Evolutionary conservation across 2,797 vertebrate species (phyloP).

Genomic region (Gymnoscopelus braueri): DNA sequence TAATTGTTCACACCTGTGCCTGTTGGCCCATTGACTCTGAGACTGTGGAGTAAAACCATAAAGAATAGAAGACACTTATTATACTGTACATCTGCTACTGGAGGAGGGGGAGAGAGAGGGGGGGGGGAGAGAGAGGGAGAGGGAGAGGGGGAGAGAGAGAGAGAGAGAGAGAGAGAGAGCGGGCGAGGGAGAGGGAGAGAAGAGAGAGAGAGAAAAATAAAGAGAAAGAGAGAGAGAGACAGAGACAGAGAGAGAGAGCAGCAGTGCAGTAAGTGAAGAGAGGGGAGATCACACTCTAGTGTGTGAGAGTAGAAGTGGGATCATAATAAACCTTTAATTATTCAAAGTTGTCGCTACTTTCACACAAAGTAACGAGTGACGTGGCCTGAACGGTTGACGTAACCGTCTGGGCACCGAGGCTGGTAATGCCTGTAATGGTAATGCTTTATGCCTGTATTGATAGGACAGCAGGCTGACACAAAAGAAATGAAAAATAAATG

Average conservation of each 20-base stretch:
- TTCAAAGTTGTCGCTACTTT: too few species aligned
- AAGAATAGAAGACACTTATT: conserved; percentile 37
- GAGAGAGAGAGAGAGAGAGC: conserved; percentile 5
- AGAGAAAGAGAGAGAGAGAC: conserved; percentile 24
- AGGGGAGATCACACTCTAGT: too few species aligned
- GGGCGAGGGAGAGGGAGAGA: conserved; percentile 27
- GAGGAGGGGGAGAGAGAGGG: conserved; percentile 12
- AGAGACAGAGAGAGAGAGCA: conserved; percentile 37
- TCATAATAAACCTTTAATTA: too few species aligned
- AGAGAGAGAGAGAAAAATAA: conserved; percentile 17
- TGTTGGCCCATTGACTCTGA: conserved; percentile 59
- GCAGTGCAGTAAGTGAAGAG: background rate
- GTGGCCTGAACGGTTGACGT: too few species aligned
- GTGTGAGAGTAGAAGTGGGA: too few species aligned
- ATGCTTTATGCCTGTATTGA: too few species aligned
- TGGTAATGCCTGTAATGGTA: too few species aligned
- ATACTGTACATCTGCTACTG: too few species aligned
- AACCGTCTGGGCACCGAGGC: too few species aligned
- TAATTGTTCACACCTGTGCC: conserved; percentile 78
- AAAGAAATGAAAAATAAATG: too few species aligned
- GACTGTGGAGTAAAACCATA: conserved; percentile 48
- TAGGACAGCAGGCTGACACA: too few species aligned
- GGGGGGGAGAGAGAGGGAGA: conserved; percentile 25
- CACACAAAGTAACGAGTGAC: too few species aligned
- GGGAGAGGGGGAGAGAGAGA: background rate